Base-by-base conservation (phyloP, 92 coral and sea anemone species). In the Zoanthus sansibaricus region DNA sequence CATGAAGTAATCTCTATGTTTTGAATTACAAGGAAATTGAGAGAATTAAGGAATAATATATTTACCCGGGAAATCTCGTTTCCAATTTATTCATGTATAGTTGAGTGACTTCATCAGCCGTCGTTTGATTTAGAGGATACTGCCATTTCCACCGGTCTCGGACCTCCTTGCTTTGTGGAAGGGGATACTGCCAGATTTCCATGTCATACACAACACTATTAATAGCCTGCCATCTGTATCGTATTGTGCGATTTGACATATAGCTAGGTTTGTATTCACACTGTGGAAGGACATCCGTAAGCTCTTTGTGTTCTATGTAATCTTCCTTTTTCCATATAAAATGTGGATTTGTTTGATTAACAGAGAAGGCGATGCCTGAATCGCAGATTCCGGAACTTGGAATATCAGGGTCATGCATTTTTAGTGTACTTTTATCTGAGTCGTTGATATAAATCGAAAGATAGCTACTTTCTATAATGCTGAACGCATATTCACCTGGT, bases 211-310 rank as follows among this genome's bases (percentile, higher is more conserved):
- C 73, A 44, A 79, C 12, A 12, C 62, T 72, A 42, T 79, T 20
- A 12, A 79, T 3, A 11, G 45, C n/a, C 15, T 79, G 73, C 84
- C 84, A 79, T 17, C 37, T 79, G 12, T 79, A 79, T n/a, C 84
- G 12, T 17, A 79, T 73, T 46, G 44, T 62, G 1, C 73, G 84
- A 37, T 51, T 51, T 21, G 3, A 7, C 0, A 77, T 58, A 77
- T 89, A 89, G 31, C 83, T 87, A 3, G 89, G 92, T 9, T 77
- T 32, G 76, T 89, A 89, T 6, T 37, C 71, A n/a, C 92, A 89
- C 30, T 16, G 5, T 5, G 88, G 79, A 20, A 89, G 58, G 1
- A 78, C 69, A 9, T 30, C 70, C 32, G 61, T 16, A 31, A 89
- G 71, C 7, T 77, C 89, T 44, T 25, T 44, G 70, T 72, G 87